A percentile compares a stretch with the other conserved stretches of the same genome.
Evolutionary conservation across 2,888 invertebrate genomes (phyloP).

Genomic region (Aleiodes testaceus): DNA sequence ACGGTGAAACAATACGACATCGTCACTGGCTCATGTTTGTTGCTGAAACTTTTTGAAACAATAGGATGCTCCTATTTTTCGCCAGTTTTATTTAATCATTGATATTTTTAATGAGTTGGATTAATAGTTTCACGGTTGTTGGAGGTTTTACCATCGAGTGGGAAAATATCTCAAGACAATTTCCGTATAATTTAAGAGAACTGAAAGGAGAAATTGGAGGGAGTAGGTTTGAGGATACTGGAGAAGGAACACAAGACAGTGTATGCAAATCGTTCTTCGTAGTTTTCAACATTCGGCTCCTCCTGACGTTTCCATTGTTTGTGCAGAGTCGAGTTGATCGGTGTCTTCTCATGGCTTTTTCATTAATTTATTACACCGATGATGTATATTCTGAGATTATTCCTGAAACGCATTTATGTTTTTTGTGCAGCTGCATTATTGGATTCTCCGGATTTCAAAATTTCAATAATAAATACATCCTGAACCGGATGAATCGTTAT

Average conservation of each 20-base stretch:
- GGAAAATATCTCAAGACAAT: not conserved
- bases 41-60: not conserved
- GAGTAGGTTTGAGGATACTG: not conserved
- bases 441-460: too few species aligned
- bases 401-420: too few species aligned
- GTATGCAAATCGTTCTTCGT: slow-evolving; percentile 10
- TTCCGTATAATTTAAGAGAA: slow-evolving; percentile 16
- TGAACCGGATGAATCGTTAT: too few species aligned
- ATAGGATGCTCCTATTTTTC: not conserved
- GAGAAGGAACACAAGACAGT: slow-evolving; percentile 1
- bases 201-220: slow-evolving; percentile 27
- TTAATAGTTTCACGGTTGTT: too few species aligned
- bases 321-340: slow-evolving; percentile 5
- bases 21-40: not conserved
- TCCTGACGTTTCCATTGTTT: slow-evolving; percentile 19
- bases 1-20: not conserved
- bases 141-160: not conserved
- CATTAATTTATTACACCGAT: slow-evolving; percentile 33
- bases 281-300: slow-evolving; percentile 20
- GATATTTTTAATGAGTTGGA: too few species aligned
- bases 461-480: too few species aligned
- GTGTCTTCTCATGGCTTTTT: slow-evolving; percentile 11
- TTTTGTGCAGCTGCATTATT: too few species aligned
- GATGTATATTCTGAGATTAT: not conserved
- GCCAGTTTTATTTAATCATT: too few species aligned